These are phyloP conservation scores for Odocoileus hemionus DNA, from an alignment of 2,113 vertebrate species.

Conservation along the genomic window DNA sequence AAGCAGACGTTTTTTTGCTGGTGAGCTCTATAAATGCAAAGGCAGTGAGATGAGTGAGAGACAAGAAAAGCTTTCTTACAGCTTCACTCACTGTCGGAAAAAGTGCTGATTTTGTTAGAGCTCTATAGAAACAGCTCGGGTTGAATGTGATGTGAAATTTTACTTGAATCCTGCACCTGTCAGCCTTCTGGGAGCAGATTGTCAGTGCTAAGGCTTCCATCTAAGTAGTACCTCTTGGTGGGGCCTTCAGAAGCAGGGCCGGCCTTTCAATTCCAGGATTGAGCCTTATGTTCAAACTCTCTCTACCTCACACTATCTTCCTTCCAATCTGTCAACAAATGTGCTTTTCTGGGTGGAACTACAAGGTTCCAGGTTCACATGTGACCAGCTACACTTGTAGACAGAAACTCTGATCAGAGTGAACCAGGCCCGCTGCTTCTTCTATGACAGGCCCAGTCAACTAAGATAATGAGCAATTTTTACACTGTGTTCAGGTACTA, in stretches of 20 bases:
- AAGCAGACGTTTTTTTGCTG: background rate
- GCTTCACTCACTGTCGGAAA: background rate
- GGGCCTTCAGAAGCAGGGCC: background rate
- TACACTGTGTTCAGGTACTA: background rate
- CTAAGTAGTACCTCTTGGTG: background rate
- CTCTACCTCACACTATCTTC: fast-evolving
- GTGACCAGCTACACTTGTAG: background rate
- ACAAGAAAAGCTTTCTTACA: slow-evolving; percentile 10
- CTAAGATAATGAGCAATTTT: background rate
- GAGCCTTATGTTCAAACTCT: background rate
- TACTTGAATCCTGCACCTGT: background rate
- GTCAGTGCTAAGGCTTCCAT: background rate
- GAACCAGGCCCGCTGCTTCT: background rate
- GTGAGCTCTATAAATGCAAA: background rate
- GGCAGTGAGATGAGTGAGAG: background rate
- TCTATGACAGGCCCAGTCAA: background rate
- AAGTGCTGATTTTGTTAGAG: background rate
- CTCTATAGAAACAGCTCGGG: background rate
- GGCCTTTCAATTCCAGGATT: background rate
- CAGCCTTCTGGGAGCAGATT: background rate
- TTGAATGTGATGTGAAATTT: background rate
- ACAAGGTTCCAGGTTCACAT: background rate
- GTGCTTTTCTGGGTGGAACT: background rate
- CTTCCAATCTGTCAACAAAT: background rate
- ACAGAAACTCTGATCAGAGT: background rate